Base-by-base conservation (phyloP, 1,140 invertebrate species). In the Aphelinus atriplicis region DNA sequence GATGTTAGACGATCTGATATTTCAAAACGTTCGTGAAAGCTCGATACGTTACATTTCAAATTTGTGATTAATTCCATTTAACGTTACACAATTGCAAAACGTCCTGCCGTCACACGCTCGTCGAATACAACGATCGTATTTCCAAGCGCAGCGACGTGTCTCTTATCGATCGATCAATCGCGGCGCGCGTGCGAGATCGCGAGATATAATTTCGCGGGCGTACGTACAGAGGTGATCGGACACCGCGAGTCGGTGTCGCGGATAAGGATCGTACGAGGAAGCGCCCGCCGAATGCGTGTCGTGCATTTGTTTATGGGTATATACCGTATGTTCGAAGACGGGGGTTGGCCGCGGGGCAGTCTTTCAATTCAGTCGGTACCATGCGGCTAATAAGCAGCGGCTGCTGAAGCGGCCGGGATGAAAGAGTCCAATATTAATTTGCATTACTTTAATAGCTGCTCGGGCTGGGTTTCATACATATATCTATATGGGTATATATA, bases 361-460 rank as follows among this genome's bases (percentile, higher is more conserved):
- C 68, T 68, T 62, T 53, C 65, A 68, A 73, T 69, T 62, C 68
- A 67, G 50, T 51, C 43, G 26, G 9, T 7, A 9, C 10, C 43
- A 26, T 1, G 9, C 42, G 2, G 66, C 66, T 69, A 74, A 74
- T 69, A 74, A 74, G 66, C 50, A 42, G 7, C 5, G 26, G 26
- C 26, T 26, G 26, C 26, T 26, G 26, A 26, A 26, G 26, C 26
- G 26, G 26, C 26, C 26, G 26, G 81, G 80, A 81, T 80, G 82
- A 81, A 79, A 82, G 78, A 75, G 78, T 76, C 74, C 78, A 81
- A 84, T 86, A 86, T 86, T 85, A 84, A 84, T 84, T 84, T 83
- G 81, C 84, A 85, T 86, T 85, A 85, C 81, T 81, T 84, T 83
- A 84, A 84, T 83, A 85, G 80, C 78, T 74, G 62, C 67, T 64